Evolutionary conservation across 2,888 invertebrate species (phyloP), one percentile per base, ranked within the genome.

Genomic region (Xanthorhoe designata): DNA sequence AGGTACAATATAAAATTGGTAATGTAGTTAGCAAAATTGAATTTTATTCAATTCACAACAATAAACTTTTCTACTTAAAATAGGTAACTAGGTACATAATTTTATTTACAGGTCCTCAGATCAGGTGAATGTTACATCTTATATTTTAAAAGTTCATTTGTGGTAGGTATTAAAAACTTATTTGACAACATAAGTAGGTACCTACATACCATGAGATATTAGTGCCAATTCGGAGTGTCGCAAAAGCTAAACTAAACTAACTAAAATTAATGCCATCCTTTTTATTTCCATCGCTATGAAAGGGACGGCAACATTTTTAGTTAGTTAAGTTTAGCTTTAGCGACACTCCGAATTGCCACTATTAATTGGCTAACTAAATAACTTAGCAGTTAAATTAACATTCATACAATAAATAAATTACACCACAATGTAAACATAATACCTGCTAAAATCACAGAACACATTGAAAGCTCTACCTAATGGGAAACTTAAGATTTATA

Each of bases 381-480:
- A 67, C 69, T 58, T 67, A 70, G 60, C 55, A 60, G 69, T 66
- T 71, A 69, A 55, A 66, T 61, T 56, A 53, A 66, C 51, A 57
- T 60, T 64, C 58, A 56, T 62, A 79, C 75, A 75, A 69, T 71
- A 72, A 75, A 71, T 69, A 65, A 70, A 63, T 69, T 52, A 71
- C 64, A 66, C 50, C 66, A 64, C 54, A 70, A 68, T 71, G 61
- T 74, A 61, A 75, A 74, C 65, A 64, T 78, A 80, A 77, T 82
- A 82, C 80, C 75, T 75, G 73, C 79, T 81, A 83, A 79, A 73
- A 86, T 86, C 86, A 86, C 86, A 86, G 85, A 81, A 83, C 75
- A 79, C 61, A 76, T 59, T 51, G 53, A 19, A 68, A 64, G 66
- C 60, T 69, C 65, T 72, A 66, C 73, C 72, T 64, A 61, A 66